These are phyloP conservation scores for Drosophila aldrichi DNA, from an alignment of 2,888 invertebrate genomes.

Conservation along the genomic window DNA sequence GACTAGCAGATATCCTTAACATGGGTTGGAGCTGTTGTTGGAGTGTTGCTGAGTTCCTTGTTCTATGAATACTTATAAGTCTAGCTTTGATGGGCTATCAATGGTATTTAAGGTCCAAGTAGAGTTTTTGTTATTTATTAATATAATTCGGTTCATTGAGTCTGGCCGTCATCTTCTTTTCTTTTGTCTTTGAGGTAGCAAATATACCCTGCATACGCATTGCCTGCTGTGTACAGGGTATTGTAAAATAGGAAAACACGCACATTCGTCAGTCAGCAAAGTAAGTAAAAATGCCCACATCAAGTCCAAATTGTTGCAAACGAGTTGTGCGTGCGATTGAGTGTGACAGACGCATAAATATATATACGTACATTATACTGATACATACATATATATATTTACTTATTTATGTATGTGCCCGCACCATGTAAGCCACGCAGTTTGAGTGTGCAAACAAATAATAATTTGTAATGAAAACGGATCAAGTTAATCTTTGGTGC, in stretches of 20 bases:
- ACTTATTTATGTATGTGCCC: neutral
- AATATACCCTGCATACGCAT: neutral
- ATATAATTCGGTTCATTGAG: too few relatives aligned
- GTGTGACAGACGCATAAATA: slow-evolving; percentile 18
- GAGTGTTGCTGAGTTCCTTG: neutral
- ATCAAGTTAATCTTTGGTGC: slow-evolving; percentile 7
- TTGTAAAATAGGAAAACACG: slow-evolving; percentile 30
- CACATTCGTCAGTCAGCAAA: slow-evolving; percentile 37
- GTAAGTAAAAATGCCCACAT: slow-evolving; percentile 61
- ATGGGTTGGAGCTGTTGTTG: neutral
- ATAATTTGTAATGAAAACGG: slow-evolving; percentile 27
- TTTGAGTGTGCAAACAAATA: slow-evolving; percentile 33
- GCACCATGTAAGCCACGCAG: slow-evolving; percentile 39
- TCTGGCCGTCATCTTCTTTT: too few relatives aligned
- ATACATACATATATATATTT: neutral
- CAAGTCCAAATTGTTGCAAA: slow-evolving; percentile 57
- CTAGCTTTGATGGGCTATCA: too few relatives aligned
- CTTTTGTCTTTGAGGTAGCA: too few relatives aligned
- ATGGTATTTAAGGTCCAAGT: too few relatives aligned
- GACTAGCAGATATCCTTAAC: neutral
- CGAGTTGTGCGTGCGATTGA: slow-evolving; percentile 46
- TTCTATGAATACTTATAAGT: too few relatives aligned
- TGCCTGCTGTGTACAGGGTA: neutral
- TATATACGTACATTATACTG: neutral
- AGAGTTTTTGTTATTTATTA: too few relatives aligned